Conservation (phyloP, 2,888 invertebrate genomes). For the Neoitamus cyanurus region DNA sequence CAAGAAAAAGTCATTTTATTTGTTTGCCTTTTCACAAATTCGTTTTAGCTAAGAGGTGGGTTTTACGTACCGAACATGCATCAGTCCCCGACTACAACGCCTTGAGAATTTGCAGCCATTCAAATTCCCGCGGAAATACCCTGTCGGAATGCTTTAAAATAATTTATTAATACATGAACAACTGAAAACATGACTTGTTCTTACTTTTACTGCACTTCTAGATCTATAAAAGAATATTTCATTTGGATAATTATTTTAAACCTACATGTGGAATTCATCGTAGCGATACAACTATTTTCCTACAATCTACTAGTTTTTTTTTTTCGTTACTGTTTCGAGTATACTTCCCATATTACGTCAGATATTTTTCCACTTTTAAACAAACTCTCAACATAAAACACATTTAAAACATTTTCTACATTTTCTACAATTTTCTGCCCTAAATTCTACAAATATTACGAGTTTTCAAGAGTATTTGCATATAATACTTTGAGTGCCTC, state of each 20-base stretch:
- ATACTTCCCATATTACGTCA: slow-evolving; percentile 52
- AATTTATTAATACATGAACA: slow-evolving; percentile 13
- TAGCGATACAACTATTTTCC: background rate
- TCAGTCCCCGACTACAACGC: slow-evolving; percentile 52
- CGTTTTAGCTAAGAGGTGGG: background rate
- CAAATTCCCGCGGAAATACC: slow-evolving; percentile 61
- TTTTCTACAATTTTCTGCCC: slow-evolving; percentile 16
- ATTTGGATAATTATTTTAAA: background rate
- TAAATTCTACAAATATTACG: slow-evolving; percentile 25
- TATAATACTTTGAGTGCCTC: background rate
- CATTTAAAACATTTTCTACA: slow-evolving; percentile 6
- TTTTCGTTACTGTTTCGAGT: background rate
- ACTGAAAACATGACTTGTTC: slow-evolving; percentile 46
- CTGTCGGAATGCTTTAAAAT: slow-evolving; percentile 24
- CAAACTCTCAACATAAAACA: slow-evolving; percentile 15
- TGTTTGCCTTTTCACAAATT: slow-evolving; percentile 15
- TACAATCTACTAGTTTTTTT: background rate
- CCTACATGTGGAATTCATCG: background rate
- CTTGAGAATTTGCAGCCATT: slow-evolving; percentile 66
- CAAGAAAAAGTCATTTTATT: slow-evolving; percentile 30
- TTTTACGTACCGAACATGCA: slow-evolving; percentile 42
- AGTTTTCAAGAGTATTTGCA: slow-evolving; percentile 29
- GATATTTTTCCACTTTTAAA: slow-evolving; percentile 43
- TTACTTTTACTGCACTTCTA: slow-evolving; percentile 23
- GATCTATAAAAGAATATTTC: background rate